Percentiles rank a stretch among this genome's conserved stretches.
These are phyloP conservation scores for Emys orbicularis DNA, from an alignment of 2,797 vertebrate species.

Conservation along the genomic window DNA sequence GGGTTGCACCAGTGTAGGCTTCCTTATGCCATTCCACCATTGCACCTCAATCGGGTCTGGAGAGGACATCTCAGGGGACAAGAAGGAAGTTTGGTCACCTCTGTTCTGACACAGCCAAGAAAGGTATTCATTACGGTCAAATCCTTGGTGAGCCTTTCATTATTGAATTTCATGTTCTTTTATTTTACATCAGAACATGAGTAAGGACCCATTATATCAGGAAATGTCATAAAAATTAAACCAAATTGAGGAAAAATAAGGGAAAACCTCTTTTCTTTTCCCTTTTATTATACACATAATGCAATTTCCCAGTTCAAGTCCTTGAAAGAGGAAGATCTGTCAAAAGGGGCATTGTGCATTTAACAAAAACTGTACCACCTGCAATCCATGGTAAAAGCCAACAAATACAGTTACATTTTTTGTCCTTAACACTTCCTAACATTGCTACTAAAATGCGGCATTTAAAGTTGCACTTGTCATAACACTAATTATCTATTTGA, in stretches of 20 bases:
- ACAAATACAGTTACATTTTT: conserved; percentile 60
- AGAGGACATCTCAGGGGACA: not conserved
- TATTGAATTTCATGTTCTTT: not conserved
- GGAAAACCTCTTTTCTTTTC: not conserved
- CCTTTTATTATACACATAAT: not conserved
- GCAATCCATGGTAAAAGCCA: conserved; percentile 31
- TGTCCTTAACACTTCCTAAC: conserved; percentile 59
- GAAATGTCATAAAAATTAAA: not conserved
- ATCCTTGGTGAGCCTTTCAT: not conserved
- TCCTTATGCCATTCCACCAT: not conserved
- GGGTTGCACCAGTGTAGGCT: not conserved
- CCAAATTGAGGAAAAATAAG: not conserved
- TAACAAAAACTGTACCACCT: conserved; percentile 31
- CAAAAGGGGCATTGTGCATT: not conserved
- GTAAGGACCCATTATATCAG: not conserved
- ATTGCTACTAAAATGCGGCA: conserved; percentile 46
- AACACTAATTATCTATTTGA: conserved; percentile 66
- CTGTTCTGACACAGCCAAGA: not conserved
- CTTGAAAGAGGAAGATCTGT: not conserved
- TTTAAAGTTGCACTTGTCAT: conserved; percentile 64
- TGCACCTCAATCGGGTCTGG: not conserved
- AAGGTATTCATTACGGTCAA: rapidly evolving
- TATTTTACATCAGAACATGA: not conserved
- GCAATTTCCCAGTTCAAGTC: not conserved
- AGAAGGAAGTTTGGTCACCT: not conserved